Base-by-base conservation (phyloP, 2,113 vertebrate species). In the Phoxinus phoxinus region DNA sequence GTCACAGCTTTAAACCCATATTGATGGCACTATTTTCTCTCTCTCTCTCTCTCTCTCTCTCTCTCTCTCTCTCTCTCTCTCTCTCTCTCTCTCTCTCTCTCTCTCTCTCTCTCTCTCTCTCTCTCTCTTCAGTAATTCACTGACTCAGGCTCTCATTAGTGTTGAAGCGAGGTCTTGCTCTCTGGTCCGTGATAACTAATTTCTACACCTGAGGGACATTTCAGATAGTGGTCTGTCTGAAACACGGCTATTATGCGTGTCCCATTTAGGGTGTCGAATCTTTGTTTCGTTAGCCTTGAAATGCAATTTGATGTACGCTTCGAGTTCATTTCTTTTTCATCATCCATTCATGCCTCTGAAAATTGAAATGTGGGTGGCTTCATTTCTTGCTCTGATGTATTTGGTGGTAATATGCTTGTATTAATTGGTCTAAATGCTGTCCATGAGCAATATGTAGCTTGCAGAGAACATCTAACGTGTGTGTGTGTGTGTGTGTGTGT, bases 191-290 rank as follows among this genome's bases (percentile, higher is more conserved):
- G 71, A 51, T 61, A 61, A 73, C 46, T 83, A 35, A 65, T 80
- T 83, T 77, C 73, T 65, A 58, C 48, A 84, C 86, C 81, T 86
- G 32, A 67, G 84, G 72, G 85, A 79, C 65, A 59, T 87, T 84
- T 87, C 32, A 72, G 58, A 75, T 46, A 73, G 25, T 19, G 11
- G 51, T 41, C 77, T 86, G 82, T 51, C 84, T 78, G 81, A 72
- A 63, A 81, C 56, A 41, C 25, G 6, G 27, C 72, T 58, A 58
- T 84, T 74, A 82, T 78, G 78, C 78, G 25, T 59, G 51, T 81
- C 76, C 46, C 11, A 58, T 81, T 80, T 78, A 41, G 51, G 17
- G 51, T 61, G 51, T 71, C 37, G 17, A 65, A 78, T 84, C 30
- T 76, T 76, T 15, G 73, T 48, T 81, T 44, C 78, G n/a, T 81